A percentile compares a stretch with the other conserved stretches of the same genome.
phyloP scores from a whole-genome alignment of 2,888 invertebrate genomes.

The Aphodius granarius region DNA sequence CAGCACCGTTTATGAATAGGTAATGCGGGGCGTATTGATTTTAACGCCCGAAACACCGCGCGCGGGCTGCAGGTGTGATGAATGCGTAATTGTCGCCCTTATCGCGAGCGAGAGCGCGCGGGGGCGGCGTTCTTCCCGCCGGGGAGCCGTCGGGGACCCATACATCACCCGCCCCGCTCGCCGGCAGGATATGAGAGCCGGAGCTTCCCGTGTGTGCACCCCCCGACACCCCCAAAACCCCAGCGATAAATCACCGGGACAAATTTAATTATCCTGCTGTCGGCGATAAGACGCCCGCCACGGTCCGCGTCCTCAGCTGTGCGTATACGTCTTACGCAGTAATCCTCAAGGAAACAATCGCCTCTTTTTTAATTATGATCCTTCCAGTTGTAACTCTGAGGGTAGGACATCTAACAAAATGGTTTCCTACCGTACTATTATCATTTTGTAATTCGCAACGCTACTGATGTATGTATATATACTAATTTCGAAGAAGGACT shows the following conservation, averaged over 20 bases:
- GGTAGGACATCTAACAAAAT: no score
- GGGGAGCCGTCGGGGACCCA: constrained; percentile 50
- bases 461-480: no score
- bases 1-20: constrained; percentile 47
- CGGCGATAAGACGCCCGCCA: constrained; percentile 54
- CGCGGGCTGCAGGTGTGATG: constrained; percentile 38
- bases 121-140: constrained; percentile 40
- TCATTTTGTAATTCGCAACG: no score
- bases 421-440: no score
- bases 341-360: constrained; percentile 23
- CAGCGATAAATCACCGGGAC: constrained; percentile 60
- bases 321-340: constrained; percentile 22
- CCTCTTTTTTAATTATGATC: not conserved
- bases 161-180: constrained; percentile 48
- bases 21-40: constrained; percentile 44
- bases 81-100: constrained; percentile 39
- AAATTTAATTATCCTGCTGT: constrained; percentile 63
- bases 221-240: constrained; percentile 42
- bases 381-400: not conserved
- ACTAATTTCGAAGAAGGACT: no score
- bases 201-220: constrained; percentile 43
- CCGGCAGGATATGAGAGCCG: constrained; percentile 48
- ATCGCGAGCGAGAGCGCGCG: constrained; percentile 33
- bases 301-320: constrained; percentile 7
- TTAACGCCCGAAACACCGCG: constrained; percentile 34